Percentiles rank a stretch among this genome's conserved stretches.
These are phyloP conservation scores for Gnatocerus cornutus DNA, from an alignment of 2,888 invertebrate species.

Conservation along the genomic window DNA sequence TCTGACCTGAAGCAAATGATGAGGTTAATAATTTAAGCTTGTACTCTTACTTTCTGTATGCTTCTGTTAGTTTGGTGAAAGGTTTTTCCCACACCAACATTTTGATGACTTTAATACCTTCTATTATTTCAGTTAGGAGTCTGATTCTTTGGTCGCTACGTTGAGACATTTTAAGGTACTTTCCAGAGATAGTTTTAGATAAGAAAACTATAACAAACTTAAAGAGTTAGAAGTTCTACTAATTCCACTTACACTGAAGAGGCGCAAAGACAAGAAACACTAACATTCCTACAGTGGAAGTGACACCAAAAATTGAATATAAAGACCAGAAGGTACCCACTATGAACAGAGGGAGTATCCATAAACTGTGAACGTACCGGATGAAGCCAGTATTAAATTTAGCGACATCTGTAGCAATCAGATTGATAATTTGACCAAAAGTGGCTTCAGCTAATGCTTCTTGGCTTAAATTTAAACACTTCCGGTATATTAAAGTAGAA, in stretches of 20 bases:
- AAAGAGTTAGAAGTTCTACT: no score
- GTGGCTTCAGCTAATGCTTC: constrained; percentile 88
- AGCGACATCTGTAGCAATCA: constrained; percentile 9
- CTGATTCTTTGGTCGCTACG: constrained; percentile 89
- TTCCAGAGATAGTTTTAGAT: constrained; percentile 45
- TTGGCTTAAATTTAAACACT: constrained; percentile 78
- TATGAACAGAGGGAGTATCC: background rate
- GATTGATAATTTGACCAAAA: constrained; percentile 71
- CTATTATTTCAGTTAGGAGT: constrained; percentile 91
- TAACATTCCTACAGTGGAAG: background rate
- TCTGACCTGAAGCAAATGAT: constrained; percentile 74
- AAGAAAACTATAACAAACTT: constrained; percentile 6
- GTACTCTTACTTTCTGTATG: constrained; percentile 74
- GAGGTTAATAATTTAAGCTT: background rate
- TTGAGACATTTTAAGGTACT: constrained; percentile 83
- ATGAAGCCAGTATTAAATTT: constrained; percentile 18
- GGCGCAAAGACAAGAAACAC: background rate
- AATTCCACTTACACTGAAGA: background rate
- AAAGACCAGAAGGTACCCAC: background rate
- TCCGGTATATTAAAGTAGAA: constrained; percentile 87
- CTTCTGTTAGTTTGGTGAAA: constrained; percentile 83
- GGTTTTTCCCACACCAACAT: constrained; percentile 97
- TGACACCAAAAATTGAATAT: background rate
- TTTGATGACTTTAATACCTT: constrained; percentile 93
- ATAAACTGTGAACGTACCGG: constrained; percentile 12